Conservation (phyloP, 2,888 invertebrate genomes). For the Panopea generosa region DNA sequence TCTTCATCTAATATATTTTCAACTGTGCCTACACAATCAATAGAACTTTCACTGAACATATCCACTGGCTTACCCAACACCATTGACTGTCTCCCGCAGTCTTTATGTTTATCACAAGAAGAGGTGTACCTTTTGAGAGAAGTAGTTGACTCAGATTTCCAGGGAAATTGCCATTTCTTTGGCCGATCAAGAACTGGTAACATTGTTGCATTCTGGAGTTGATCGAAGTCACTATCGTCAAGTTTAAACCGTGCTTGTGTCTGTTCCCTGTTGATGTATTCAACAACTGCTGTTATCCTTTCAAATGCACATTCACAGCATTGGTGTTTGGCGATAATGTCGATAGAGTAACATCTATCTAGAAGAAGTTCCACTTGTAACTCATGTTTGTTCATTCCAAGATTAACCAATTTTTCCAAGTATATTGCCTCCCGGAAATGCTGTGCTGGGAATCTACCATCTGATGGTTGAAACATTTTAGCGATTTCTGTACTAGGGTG, state of each 20-base stretch:
- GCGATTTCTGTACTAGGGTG: slow-evolving; percentile 64
- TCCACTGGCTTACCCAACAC: slow-evolving; percentile 32
- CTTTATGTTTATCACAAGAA: too few relatives aligned
- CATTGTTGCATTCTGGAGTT: slow-evolving; percentile 22
- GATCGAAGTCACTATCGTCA: not conserved
- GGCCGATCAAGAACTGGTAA: slow-evolving; percentile 69
- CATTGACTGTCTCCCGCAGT: too few relatives aligned
- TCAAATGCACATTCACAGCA: slow-evolving; percentile 20
- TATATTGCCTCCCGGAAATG: slow-evolving; percentile 19
- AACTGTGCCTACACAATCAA: slow-evolving; percentile 30
- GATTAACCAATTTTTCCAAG: slow-evolving; percentile 40
- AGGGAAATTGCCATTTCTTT: slow-evolving; percentile 59
- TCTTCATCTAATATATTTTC: slow-evolving; percentile 6
- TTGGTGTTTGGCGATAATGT: slow-evolving; percentile 4
- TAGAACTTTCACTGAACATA: slow-evolving; percentile 18
- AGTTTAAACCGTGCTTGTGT: not conserved
- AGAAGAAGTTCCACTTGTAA: slow-evolving; percentile 51
- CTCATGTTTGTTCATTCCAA: slow-evolving; percentile 66
- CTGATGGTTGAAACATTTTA: slow-evolving; percentile 61
- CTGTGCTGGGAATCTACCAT: slow-evolving; percentile 71
- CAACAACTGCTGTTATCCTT: slow-evolving; percentile 15
- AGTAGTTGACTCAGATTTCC: slow-evolving; percentile 54
- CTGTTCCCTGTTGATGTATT: slow-evolving; percentile 18
- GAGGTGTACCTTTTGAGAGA: not conserved
- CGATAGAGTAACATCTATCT: slow-evolving; percentile 63